phyloP scores from a whole-genome alignment of 2,113 vertebrate genomes.

The Otolemur garnettii region DNA sequence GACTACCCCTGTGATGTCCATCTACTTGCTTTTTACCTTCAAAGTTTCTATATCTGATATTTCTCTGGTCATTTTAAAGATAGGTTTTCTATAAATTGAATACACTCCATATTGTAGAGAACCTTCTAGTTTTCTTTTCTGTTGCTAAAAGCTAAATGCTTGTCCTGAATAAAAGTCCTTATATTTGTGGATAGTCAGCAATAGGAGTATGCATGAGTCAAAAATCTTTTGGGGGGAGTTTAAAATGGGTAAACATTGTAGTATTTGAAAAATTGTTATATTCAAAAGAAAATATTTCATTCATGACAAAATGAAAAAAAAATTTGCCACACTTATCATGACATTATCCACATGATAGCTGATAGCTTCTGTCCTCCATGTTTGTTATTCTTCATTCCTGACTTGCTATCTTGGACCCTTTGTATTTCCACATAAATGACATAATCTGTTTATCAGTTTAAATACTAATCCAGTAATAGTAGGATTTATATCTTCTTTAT shows the following conservation, averaged over 20 bases:
- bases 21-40: background rate
- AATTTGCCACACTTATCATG: no score
- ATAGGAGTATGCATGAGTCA: background rate
- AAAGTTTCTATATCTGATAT: background rate
- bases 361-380: background rate
- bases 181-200: background rate
- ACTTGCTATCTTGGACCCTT: no score
- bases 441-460: no score
- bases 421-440: no score
- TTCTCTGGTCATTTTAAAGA: background rate
- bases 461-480: no score
- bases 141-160: background rate
- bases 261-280: background rate
- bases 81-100: background rate
- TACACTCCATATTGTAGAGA: background rate
- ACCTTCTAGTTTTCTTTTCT: background rate
- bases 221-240: background rate
- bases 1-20: background rate
- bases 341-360: background rate
- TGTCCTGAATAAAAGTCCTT: background rate
- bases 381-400: no score
- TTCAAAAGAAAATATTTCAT: background rate
- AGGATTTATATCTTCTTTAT: no score
- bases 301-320: background rate
- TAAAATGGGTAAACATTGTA: background rate